Conservation (phyloP, 2,797 vertebrate species). For the Labeo calbasu region DNA sequence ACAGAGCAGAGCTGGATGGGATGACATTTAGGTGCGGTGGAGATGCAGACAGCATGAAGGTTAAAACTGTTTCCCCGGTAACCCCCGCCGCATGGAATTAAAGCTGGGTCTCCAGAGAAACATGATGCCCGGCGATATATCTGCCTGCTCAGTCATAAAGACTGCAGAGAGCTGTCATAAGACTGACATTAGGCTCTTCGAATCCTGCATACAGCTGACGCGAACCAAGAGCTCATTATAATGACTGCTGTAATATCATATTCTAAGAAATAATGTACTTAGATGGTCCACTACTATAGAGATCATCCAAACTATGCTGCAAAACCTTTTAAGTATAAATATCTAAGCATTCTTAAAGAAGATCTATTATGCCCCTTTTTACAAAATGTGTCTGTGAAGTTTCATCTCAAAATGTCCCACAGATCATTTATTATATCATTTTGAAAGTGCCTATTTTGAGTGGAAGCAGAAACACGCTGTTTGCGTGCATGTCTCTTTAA, state of each 20-base stretch:
- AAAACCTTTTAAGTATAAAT: not conserved
- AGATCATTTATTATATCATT: too few relatives aligned
- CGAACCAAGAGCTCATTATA: slow-evolving; percentile 25
- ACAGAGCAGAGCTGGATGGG: slow-evolving; percentile 62
- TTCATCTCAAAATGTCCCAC: too few relatives aligned
- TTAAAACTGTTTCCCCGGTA: slow-evolving; percentile 75
- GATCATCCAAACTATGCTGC: not conserved
- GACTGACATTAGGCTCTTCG: slow-evolving; percentile 31
- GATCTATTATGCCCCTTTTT: not conserved
- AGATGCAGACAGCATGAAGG: slow-evolving; percentile 77
- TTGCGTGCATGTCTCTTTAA: too few relatives aligned
- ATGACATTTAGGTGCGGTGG: slow-evolving; percentile 76
- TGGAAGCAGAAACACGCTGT: too few relatives aligned
- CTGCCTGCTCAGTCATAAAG: slow-evolving; percentile 43
- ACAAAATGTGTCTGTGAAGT: too few relatives aligned
- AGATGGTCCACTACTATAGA: not conserved
- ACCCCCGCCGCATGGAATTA: slow-evolving; percentile 57
- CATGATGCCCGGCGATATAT: slow-evolving; percentile 43
- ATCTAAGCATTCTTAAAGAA: not conserved
- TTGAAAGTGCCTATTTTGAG: too few relatives aligned
- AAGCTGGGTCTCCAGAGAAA: slow-evolving; percentile 49
- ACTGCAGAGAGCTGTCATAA: slow-evolving; percentile 38
- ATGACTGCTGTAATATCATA: slow-evolving; percentile 8
- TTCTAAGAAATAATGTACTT: not conserved
- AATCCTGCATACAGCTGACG: slow-evolving; percentile 18